These are phyloP conservation scores for Lepidurus couesii DNA, from an alignment of 1,140 invertebrate genomes.

Conservation along the genomic window DNA sequence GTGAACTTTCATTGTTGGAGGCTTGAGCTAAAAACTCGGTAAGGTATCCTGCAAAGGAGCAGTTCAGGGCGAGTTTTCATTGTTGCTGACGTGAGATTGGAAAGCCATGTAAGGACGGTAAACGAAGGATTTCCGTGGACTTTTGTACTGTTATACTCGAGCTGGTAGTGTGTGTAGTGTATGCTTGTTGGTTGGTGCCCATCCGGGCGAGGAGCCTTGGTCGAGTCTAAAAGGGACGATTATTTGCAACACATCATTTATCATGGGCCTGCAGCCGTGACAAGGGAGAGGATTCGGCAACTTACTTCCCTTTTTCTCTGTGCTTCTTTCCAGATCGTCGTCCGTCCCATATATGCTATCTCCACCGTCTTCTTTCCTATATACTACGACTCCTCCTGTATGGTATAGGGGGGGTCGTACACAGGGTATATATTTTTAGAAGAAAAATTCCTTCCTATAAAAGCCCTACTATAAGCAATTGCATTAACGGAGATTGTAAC, in stretches of 20 bases:
- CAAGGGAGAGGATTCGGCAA: conserved; percentile 20
- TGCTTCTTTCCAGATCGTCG: background rate
- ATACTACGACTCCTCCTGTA: background rate
- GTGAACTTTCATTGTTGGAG: background rate
- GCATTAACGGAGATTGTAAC: background rate
- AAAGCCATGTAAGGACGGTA: background rate
- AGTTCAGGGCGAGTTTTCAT: background rate
- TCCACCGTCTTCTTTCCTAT: background rate
- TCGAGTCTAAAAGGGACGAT: conserved; percentile 15
- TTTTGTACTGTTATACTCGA: background rate
- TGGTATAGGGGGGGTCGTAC: background rate
- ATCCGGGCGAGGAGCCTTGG: conserved; percentile 9
- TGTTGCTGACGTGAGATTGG: background rate
- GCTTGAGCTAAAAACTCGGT: background rate
- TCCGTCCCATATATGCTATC: background rate
- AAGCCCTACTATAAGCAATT: background rate
- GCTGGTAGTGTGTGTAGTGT: background rate
- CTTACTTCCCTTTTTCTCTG: conserved; percentile 15
- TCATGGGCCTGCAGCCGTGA: background rate
- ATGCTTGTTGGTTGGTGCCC: conserved; percentile 16
- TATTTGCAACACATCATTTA: conserved; percentile 22
- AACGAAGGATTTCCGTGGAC: conserved; percentile 8
- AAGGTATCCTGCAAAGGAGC: background rate
- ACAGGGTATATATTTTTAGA: background rate
- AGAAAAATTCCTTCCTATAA: background rate